A percentile compares a stretch with the other conserved stretches of the same genome.
phyloP scores from a whole-genome alignment of 2,113 vertebrate species.

The Silurus meridionalis region DNA sequence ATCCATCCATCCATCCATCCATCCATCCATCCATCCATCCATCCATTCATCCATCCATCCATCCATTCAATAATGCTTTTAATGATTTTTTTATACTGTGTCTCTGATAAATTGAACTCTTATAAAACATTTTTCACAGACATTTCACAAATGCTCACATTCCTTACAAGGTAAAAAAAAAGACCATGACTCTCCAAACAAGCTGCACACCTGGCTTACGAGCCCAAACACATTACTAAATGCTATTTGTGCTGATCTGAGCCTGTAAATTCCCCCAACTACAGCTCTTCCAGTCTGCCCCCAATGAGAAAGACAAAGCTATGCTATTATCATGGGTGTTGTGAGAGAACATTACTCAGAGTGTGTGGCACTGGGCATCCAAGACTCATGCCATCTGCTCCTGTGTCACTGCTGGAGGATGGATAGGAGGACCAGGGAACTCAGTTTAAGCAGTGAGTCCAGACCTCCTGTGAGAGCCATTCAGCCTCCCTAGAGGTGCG shows the following conservation, averaged over 20 bases:
- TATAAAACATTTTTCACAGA: neutral
- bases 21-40: too few species aligned
- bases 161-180: neutral
- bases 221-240: conserved; percentile 10
- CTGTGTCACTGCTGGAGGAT: conserved; percentile 41
- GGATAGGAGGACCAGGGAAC: conserved; percentile 42
- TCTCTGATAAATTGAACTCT: neutral
- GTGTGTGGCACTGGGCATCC: conserved; percentile 39
- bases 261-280: conserved; percentile 31
- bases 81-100: neutral
- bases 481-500: neutral
- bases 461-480: conserved; percentile 34
- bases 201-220: conserved; percentile 10
- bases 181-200: conserved; percentile 2
- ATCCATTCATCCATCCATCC: too few species aligned
- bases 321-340: conserved; percentile 51
- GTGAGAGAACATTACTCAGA: conserved; percentile 53
- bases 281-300: neutral
- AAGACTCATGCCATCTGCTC: conserved; percentile 59
- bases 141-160: neutral
- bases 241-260: conserved; percentile 40
- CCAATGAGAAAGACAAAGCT: conserved; percentile 42
- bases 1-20: too few species aligned
- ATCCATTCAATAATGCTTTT: neutral
- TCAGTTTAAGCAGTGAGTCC: conserved; percentile 1